These are phyloP conservation scores for Helarctos malayanus DNA, from an alignment of 2,797 vertebrate genomes.

Conservation along the genomic window DNA sequence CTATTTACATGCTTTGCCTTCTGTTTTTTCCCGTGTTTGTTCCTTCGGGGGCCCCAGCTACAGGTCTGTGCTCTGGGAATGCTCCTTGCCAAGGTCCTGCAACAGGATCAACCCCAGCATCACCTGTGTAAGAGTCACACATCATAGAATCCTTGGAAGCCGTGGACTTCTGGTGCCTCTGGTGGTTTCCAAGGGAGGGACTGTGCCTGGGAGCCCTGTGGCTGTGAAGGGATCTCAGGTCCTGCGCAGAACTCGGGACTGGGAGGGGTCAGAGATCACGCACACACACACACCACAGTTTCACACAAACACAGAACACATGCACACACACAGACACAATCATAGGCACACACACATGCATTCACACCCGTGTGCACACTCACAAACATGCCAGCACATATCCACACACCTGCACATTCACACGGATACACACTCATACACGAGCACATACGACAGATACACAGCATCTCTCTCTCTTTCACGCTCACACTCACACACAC, in stretches of 20 bases:
- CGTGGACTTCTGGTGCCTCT: rapidly evolving
- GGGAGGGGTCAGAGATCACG: background rate
- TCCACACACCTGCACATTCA: too few relatives aligned
- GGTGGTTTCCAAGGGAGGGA: background rate
- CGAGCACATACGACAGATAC: too few relatives aligned
- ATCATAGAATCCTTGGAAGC: rapidly evolving
- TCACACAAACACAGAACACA: background rate
- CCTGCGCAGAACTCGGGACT: background rate
- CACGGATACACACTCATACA: too few relatives aligned
- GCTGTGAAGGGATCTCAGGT: rapidly evolving
- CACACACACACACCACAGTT: background rate
- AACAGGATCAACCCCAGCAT: background rate
- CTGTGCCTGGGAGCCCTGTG: background rate
- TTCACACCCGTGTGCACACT: background rate
- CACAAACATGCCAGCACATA: background rate
- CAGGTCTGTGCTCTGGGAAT: background rate
- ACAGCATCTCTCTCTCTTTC: too few relatives aligned
- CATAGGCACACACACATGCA: background rate
- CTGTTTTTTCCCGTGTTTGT: background rate
- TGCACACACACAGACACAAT: background rate
- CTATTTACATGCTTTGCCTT: background rate
- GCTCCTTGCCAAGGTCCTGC: background rate
- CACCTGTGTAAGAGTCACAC: background rate
- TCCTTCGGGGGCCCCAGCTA: background rate
- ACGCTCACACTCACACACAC: too few relatives aligned